phyloP scores from a whole-genome alignment of 2,797 vertebrate genomes.

The Xerus rutilus region DNA sequence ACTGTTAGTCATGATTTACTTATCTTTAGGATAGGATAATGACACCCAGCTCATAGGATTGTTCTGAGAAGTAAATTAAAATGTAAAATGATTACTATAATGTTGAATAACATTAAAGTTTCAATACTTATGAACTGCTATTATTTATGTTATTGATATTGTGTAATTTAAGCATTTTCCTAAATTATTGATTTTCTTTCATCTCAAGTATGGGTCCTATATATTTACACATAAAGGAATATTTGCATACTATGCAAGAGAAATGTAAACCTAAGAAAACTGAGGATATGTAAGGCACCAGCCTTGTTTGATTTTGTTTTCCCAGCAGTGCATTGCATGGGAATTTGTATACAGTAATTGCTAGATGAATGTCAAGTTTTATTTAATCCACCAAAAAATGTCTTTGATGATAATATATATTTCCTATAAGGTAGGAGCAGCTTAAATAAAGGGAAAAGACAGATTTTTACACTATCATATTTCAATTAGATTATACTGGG shows the following conservation, averaged over 20 bases:
- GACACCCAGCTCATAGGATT: background rate
- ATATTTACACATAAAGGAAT: background rate
- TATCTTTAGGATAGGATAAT: slow-evolving; percentile 13
- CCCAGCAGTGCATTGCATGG: background rate
- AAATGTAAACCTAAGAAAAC: background rate
- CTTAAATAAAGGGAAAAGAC: slow-evolving; percentile 30
- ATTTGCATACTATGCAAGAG: background rate
- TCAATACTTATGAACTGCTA: background rate
- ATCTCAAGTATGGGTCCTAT: background rate
- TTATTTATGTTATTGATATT: slow-evolving; percentile 41
- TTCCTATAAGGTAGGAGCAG: background rate
- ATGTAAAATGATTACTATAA: background rate
- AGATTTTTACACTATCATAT: background rate
- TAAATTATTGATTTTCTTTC: slow-evolving; percentile 41
- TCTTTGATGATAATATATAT: slow-evolving; percentile 32
- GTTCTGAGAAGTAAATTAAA: slow-evolving; percentile 46
- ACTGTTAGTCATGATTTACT: slow-evolving; percentile 33
- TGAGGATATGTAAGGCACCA: background rate
- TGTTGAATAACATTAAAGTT: background rate
- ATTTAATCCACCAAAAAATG: slow-evolving; percentile 13
- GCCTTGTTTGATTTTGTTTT: slow-evolving; percentile 47
- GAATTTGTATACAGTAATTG: slow-evolving; percentile 19
- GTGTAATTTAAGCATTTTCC: slow-evolving; percentile 28
- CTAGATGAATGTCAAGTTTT: slow-evolving; percentile 33
- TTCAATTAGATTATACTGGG: slow-evolving; percentile 38